Evolutionary conservation across 2,113 vertebrate species (phyloP).

Genomic region (Stictonetta naevosa): DNA sequence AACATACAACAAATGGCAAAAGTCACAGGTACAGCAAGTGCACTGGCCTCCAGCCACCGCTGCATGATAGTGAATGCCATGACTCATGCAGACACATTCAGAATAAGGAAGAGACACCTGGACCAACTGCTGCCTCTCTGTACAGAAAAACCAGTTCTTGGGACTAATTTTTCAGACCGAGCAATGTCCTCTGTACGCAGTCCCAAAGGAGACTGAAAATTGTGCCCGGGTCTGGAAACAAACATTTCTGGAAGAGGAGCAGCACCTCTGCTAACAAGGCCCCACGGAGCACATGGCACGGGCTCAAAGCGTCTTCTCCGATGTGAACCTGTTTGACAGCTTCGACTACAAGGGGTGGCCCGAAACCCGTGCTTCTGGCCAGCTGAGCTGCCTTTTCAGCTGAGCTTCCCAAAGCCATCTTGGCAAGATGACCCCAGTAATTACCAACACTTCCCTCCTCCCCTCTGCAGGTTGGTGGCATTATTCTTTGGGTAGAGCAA

Average conservation of each 20-base stretch:
- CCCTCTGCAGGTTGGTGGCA: background rate
- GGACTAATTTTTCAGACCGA: background rate
- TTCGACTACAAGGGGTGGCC: background rate
- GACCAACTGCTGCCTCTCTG: background rate
- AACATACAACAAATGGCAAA: background rate
- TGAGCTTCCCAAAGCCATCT: background rate
- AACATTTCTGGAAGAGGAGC: background rate
- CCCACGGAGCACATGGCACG: background rate
- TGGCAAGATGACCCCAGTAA: background rate
- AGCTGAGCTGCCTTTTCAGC: background rate
- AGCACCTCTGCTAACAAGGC: background rate
- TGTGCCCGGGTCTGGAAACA: background rate
- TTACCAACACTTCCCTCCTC: background rate
- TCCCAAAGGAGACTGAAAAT: background rate
- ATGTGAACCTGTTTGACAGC: conserved; percentile 9
- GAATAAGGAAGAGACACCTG: background rate
- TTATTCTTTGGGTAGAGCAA: background rate
- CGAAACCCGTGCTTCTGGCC: background rate
- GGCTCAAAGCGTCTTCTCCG: background rate
- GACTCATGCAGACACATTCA: background rate
- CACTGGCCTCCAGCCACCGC: background rate
- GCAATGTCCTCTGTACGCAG: background rate
- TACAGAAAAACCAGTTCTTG: background rate
- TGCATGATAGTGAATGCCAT: background rate
- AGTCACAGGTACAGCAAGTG: background rate